phyloP scores from a whole-genome alignment of 2,888 invertebrate genomes.

The Taenaris catops region DNA sequence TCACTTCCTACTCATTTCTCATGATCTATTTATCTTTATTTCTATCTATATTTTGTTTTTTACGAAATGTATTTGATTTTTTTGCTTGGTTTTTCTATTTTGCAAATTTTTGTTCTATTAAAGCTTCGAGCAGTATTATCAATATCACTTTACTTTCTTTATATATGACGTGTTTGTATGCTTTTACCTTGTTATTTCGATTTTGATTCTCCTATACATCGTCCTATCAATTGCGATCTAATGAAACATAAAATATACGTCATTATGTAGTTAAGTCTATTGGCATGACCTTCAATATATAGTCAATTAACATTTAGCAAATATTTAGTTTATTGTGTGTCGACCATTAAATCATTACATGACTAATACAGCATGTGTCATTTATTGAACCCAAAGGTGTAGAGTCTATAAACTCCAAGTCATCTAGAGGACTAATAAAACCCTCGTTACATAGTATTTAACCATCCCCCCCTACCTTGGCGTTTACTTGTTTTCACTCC shows the following conservation, averaged over 20 bases:
- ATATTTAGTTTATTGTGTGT: not conserved
- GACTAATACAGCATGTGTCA: constrained; percentile 3
- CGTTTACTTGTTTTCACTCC: constrained; percentile 41
- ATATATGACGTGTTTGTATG: no score
- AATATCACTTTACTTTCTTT: no score
- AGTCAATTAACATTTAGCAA: constrained; percentile 4
- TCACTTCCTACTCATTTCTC: constrained; percentile 50
- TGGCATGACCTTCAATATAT: constrained; percentile 6
- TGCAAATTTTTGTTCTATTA: no score
- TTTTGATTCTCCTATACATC: no score
- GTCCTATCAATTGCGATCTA: no score
- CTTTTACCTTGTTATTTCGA: no score
- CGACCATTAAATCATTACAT: constrained; percentile 2
- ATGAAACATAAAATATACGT: no score
- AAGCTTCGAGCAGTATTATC: no score
- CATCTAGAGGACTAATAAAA: constrained; percentile 44
- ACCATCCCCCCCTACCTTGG: constrained; percentile 75
- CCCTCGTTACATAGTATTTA: constrained; percentile 39
- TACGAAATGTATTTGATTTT: no score
- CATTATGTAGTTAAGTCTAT: not conserved
- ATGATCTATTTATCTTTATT: constrained; percentile 37
- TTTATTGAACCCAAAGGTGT: constrained; percentile 69
- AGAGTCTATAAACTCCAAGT: constrained; percentile 37
- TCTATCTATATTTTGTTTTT: constrained; percentile 33
- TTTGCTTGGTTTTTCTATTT: no score